These are phyloP conservation scores for Meloidogyne hapla DNA, from an alignment of 1,140 invertebrate genomes.

Conservation along the genomic window DNA sequence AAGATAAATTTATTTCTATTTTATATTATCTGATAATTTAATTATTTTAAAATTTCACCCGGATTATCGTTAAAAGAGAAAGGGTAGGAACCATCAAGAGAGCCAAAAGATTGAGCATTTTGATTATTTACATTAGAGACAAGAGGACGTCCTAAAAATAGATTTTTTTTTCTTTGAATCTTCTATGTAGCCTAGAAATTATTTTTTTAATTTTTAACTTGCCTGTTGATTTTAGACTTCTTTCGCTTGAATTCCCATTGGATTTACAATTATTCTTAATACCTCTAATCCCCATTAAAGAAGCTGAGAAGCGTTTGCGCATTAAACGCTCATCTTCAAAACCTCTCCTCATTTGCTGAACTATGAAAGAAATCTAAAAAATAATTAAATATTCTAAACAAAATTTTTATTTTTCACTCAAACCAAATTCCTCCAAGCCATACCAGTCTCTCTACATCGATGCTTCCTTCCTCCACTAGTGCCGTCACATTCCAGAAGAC, in stretches of 20 bases:
- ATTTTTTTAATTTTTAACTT: neutral
- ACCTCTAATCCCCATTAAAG: slow-evolving; percentile 36
- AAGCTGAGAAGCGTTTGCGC: slow-evolving; percentile 45
- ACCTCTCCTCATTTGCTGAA: slow-evolving; percentile 46
- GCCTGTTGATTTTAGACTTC: neutral
- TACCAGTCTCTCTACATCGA: slow-evolving; percentile 42
- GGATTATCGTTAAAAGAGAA: neutral
- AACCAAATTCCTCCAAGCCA: slow-evolving; percentile 44
- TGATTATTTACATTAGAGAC: neutral
- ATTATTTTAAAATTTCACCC: neutral
- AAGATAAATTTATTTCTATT: no score
- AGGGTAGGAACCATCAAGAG: neutral
- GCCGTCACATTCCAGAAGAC: slow-evolving; percentile 26
- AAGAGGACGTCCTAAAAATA: slow-evolving; percentile 11
- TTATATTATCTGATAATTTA: no score
- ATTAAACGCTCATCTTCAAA: slow-evolving; percentile 45
- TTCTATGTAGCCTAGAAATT: no score
- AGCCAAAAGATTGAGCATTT: slow-evolving; percentile 1
- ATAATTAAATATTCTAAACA: neutral
- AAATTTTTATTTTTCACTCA: neutral
- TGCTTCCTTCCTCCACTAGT: slow-evolving; percentile 29
- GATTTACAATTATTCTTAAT: neutral
- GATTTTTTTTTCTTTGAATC: neutral
- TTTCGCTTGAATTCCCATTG: neutral
- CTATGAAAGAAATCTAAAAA: slow-evolving; percentile 44